Evolutionary conservation across 2,888 invertebrate species (phyloP).

Genomic region (Cantharis rufa): DNA sequence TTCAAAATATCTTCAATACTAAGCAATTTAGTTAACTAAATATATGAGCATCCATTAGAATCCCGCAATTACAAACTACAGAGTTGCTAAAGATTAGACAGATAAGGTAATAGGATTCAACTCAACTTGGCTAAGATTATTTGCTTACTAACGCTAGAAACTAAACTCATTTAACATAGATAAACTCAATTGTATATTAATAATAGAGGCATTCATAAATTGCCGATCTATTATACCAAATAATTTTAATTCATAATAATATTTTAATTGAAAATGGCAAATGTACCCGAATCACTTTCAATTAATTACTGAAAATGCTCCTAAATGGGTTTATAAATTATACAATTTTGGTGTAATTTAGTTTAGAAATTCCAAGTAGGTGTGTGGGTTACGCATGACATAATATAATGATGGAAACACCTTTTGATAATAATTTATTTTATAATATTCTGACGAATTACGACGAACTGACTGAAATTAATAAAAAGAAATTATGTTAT

Average conservation of each 20-base stretch:
- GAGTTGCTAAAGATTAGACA: conserved; percentile 23
- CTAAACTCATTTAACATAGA: conserved; percentile 22
- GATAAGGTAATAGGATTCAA: conserved; percentile 25
- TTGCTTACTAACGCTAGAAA: conserved; percentile 23
- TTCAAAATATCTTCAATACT: neutral
- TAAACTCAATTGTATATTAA: conserved; percentile 16
- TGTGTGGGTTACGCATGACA: neutral
- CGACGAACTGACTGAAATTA: neutral
- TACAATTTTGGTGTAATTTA: neutral
- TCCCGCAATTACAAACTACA: conserved; percentile 15
- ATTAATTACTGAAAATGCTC: neutral
- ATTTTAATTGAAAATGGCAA: neutral
- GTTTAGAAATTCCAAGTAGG: neutral
- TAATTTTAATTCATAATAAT: neutral
- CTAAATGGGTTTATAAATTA: neutral
- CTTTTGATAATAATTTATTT: neutral
- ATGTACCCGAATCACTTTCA: neutral
- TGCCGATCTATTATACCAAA: conserved; percentile 5
- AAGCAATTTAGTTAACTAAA: conserved; percentile 12
- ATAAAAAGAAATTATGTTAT: neutral
- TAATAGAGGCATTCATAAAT: conserved; percentile 7
- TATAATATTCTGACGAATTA: neutral
- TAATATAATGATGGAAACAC: neutral
- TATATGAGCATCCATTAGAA: conserved; percentile 21
- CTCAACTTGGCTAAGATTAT: conserved; percentile 23